phyloP scores from a whole-genome alignment of 2,113 vertebrate species.

The Eurystomus gularis region DNA sequence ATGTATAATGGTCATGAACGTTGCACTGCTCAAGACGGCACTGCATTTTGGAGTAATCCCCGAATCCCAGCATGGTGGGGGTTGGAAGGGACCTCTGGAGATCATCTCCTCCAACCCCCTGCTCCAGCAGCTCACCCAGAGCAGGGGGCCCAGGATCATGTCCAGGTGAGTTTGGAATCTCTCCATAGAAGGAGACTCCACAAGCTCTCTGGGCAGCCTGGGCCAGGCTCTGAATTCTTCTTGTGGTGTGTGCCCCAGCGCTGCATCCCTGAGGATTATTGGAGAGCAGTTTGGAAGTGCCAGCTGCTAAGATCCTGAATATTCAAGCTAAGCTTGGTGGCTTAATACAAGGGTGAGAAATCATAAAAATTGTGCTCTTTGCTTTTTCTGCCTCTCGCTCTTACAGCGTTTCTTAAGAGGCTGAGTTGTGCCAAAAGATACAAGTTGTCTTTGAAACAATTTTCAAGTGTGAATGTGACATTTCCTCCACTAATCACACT shows the following conservation, averaged over 20 bases:
- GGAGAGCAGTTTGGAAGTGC: neutral
- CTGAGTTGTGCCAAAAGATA: neutral
- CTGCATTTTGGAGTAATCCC: neutral
- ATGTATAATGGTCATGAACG: neutral
- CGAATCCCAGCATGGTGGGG: no score
- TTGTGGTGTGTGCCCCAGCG: neutral
- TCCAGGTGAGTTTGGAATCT: no score
- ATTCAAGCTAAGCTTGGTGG: neutral
- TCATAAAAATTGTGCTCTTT: neutral
- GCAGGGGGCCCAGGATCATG: no score
- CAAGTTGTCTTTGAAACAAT: constrained; percentile 7
- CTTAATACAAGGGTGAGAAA: neutral
- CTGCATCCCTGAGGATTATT: neutral
- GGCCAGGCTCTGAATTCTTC: no score
- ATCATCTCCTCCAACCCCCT: no score
- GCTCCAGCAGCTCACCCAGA: no score
- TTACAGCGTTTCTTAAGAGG: neutral
- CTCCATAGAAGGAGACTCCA: no score
- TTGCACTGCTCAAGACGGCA: neutral
- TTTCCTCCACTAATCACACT: constrained; percentile 40
- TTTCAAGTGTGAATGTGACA: constrained; percentile 28
- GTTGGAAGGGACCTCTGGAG: no score
- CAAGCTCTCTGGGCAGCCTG: no score
- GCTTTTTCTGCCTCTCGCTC: neutral
- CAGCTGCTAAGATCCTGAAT: neutral